Conservation (phyloP, 2,113 vertebrate species). For the Mormyrus iriodes region DNA sequence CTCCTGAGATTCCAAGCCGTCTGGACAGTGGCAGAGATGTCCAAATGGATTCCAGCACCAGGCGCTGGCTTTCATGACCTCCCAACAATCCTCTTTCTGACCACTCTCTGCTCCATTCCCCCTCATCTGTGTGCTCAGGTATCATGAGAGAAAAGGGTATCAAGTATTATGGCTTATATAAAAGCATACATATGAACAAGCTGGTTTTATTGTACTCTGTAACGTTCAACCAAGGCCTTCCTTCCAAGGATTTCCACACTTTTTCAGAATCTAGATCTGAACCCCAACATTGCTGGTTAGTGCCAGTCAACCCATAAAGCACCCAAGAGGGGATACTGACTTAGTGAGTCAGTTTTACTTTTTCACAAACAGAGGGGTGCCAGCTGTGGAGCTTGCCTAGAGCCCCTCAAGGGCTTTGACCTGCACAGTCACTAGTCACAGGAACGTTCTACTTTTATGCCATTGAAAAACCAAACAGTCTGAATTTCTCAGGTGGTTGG, state of each 20-base stretch:
- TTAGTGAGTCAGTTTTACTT: no score
- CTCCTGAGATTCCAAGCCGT: background rate
- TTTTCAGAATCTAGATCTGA: no score
- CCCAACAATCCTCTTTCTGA: background rate
- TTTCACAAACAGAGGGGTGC: background rate
- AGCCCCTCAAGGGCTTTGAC: background rate
- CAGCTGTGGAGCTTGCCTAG: background rate
- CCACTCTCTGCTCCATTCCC: background rate
- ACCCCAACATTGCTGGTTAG: no score
- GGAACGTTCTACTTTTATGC: background rate
- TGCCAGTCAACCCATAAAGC: background rate
- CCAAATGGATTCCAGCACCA: background rate
- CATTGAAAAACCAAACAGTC: background rate
- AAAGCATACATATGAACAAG: background rate
- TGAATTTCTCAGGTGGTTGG: no score
- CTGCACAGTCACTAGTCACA: background rate
- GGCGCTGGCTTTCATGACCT: background rate
- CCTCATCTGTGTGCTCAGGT: background rate
- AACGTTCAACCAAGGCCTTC: no score
- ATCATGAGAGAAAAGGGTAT: background rate
- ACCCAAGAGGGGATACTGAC: background rate
- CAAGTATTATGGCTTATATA: background rate
- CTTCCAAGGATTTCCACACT: no score
- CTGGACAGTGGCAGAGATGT: background rate
- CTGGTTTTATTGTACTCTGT: background rate